Conservation (phyloP, 1,140 invertebrate species). For the Vanessa atalanta region DNA sequence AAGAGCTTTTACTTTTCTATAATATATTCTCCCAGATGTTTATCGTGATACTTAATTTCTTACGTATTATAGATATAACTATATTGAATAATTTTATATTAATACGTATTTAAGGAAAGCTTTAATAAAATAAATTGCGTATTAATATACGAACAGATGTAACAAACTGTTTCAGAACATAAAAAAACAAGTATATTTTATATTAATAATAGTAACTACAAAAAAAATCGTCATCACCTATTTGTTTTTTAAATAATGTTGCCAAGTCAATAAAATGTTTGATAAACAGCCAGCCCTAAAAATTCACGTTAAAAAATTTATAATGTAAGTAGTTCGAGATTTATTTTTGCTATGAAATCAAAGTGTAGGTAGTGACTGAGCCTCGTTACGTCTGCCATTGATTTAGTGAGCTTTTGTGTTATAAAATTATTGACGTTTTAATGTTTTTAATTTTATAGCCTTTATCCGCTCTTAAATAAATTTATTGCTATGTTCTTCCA, state of each 20-base stretch:
- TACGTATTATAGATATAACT: too few relatives aligned
- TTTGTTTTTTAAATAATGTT: not conserved
- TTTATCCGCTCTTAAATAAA: slow-evolving; percentile 23
- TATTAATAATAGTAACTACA: too few relatives aligned
- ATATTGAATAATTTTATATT: too few relatives aligned
- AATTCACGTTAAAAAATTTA: slow-evolving; percentile 1
- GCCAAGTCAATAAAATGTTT: not conserved
- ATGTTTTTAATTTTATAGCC: slow-evolving; percentile 24
- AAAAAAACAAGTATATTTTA: too few relatives aligned
- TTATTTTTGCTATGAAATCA: slow-evolving; percentile 17
- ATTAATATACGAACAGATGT: too few relatives aligned
- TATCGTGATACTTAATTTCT: too few relatives aligned
- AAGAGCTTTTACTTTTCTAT: too few relatives aligned
- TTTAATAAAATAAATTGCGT: too few relatives aligned
- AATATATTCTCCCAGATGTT: too few relatives aligned
- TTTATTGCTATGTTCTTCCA: not conserved
- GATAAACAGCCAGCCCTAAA: not conserved
- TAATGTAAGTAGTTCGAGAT: not conserved
- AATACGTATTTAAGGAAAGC: too few relatives aligned
- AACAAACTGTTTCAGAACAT: too few relatives aligned
- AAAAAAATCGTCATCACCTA: not conserved
- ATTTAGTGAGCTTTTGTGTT: slow-evolving; percentile 4
- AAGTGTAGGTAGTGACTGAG: slow-evolving; percentile 5
- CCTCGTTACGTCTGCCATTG: slow-evolving; percentile 5
- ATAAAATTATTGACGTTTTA: slow-evolving; percentile 28